A percentile compares a stretch with the other conserved stretches of the same genome.
Conservation (phyloP, 2,888 invertebrate genomes). For the Brachycybe producta region DNA sequence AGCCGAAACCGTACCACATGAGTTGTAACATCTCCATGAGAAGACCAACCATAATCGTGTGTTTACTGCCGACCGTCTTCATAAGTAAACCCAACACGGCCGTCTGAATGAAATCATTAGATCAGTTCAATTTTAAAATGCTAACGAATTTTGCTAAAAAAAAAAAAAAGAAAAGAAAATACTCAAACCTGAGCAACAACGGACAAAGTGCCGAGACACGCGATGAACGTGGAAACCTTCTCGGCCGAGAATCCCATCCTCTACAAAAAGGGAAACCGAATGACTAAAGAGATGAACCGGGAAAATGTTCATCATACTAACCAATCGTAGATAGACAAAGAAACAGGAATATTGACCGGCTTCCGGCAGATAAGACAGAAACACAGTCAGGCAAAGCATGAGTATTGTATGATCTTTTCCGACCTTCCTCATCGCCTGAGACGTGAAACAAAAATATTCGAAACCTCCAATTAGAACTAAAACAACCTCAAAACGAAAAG, state of each 20-base stretch:
- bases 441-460: conserved; percentile 22
- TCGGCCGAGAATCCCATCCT: conserved; percentile 89
- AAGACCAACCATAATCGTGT: conserved; percentile 92
- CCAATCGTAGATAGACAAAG: conserved; percentile 94
- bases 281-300: too few relatives aligned
- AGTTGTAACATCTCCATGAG: conserved; percentile 93
- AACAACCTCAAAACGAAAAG: background rate
- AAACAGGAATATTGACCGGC: conserved; percentile 97
- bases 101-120: conserved; percentile 33
- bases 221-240: conserved; percentile 95
- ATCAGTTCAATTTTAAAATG: background rate
- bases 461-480: too few relatives aligned
- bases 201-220: conserved; percentile 88
- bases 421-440: conserved; percentile 66
- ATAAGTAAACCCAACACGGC: conserved; percentile 54
- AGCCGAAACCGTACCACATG: conserved; percentile 94
- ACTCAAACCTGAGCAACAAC: conserved; percentile 73
- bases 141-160: background rate
- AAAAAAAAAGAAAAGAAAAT: background rate
- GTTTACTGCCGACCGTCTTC: conserved; percentile 81
- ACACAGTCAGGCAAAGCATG: conserved; percentile 92
- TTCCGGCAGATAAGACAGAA: conserved; percentile 95
- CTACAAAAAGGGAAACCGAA: conserved; percentile 30
- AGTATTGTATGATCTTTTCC: conserved; percentile 90
- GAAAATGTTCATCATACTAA: too few relatives aligned